Evolutionary conservation across 2,113 vertebrate species (phyloP).

Genomic region (Alouatta palliata): DNA sequence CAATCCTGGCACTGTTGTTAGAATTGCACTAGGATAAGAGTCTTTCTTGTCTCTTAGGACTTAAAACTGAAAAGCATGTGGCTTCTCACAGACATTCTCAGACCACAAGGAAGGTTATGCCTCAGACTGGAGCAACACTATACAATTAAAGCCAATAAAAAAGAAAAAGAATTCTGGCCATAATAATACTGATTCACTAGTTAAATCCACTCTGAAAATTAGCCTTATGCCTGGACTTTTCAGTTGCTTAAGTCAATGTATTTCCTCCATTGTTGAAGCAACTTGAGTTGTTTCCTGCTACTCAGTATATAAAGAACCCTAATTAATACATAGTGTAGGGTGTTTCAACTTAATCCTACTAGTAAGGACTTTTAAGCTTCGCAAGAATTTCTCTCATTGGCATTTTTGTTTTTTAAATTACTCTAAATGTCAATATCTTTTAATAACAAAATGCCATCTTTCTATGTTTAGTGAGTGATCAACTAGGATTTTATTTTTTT

Average conservation of each 20-base stretch:
- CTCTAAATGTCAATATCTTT: background rate
- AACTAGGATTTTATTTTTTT: background rate
- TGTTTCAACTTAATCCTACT: background rate
- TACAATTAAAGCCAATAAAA: background rate
- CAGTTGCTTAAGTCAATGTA: background rate
- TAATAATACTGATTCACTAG: background rate
- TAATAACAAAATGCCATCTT: background rate
- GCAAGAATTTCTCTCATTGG: background rate
- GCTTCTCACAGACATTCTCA: background rate
- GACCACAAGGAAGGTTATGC: background rate
- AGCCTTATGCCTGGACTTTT: background rate
- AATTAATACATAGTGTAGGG: background rate
- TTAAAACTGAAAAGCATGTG: background rate
- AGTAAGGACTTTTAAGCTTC: background rate
- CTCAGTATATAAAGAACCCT: background rate
- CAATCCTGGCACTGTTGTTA: background rate
- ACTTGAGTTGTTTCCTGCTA: background rate
- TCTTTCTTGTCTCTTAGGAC: background rate
- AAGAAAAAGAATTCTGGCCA: background rate
- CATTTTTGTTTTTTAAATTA: slow-evolving; percentile 9
- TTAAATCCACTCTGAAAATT: background rate
- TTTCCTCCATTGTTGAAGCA: background rate
- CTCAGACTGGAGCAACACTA: background rate
- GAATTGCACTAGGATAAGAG: background rate
- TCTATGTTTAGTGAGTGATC: background rate